These are phyloP conservation scores for Xestobium rufovillosum DNA, from an alignment of 2,888 invertebrate genomes.

Conservation along the genomic window DNA sequence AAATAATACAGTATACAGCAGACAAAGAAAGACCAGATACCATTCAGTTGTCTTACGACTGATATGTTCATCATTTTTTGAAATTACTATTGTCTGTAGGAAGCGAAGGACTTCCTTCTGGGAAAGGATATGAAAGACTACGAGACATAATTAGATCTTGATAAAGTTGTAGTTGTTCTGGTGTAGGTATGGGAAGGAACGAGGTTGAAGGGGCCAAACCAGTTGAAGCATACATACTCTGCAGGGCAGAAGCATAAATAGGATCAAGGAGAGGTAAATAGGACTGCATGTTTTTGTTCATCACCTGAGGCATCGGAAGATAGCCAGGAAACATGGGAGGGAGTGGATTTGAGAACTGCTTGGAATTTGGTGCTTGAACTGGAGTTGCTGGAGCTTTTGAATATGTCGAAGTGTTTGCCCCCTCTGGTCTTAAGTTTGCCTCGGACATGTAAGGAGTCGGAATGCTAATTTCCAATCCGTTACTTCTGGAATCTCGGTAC, in stretches of 20 bases:
- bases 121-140: constrained; percentile 34
- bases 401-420: no score
- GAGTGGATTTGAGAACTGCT: constrained; percentile 17
- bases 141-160: constrained; percentile 46
- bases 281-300: constrained; percentile 34
- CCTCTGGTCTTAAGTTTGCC: background rate
- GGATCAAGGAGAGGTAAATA: constrained; percentile 38
- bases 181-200: constrained; percentile 43
- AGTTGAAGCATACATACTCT: constrained; percentile 41
- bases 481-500: background rate
- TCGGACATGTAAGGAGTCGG: background rate
- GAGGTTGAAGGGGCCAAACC: constrained; percentile 31
- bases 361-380: constrained; percentile 6
- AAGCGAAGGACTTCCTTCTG: constrained; percentile 31
- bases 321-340: constrained; percentile 21
- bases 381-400: background rate
- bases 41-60: background rate
- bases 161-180: constrained; percentile 48
- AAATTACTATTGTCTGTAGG: constrained; percentile 4
- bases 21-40: constrained; percentile 1
- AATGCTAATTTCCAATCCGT: background rate
- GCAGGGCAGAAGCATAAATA: constrained; percentile 37
- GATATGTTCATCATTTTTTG: constrained; percentile 10
- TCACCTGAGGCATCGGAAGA: constrained; percentile 27
- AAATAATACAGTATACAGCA: no score